Evolutionary conservation across 92 coral and sea anemone genomes (phyloP), one percentile per base, ranked within the genome.

Genomic region (Desmophyllum pertusum): DNA sequence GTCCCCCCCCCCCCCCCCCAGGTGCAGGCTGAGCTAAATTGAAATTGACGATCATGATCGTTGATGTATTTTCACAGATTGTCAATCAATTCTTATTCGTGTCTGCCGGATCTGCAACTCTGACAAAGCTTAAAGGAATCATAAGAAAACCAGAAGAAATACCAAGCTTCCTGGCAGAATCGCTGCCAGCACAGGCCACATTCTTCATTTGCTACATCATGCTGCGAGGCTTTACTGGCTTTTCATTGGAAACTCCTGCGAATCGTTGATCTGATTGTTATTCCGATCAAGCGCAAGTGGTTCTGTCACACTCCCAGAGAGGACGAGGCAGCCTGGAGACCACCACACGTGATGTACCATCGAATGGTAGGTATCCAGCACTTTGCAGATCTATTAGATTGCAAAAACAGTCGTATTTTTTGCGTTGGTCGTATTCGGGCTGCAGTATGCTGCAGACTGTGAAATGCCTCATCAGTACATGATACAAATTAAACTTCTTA

Each of bases 261-360:
- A 19, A 72, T 95, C 55, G 86, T 91, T 30, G 93, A 92, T 35
- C 87, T 96, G n/a, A 88, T 96, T 81, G 69, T 92, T 23, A 90
- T 93, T 18, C 70, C 88, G 21, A 35, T 96, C 80, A 93, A 86
- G 72, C 91, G 93, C 72, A 94, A 89, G 71, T 96, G 88, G 92
- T 85, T 91, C 53, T 85, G 89, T 35, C 30, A 83, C 84, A 96
- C 96, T 39, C 86, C 93, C 23, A 85, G 93, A 53, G 98, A 96
- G 40, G 95, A 96, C 50, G 89, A 87, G 70, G 96, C 93, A n/a
- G 85, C 95, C 18, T 96, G 98, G 98, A 90, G 85, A 50, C 98
- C 98, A 36, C 98, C 98, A 0, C 89, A 90, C 19, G 86, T 92
- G 59, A 51, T 79, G 38, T 96, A 91, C 75, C 94, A 94, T 45